Conservation (phyloP, 1,140 invertebrate genomes). For the Diorhabda carinulata region DNA sequence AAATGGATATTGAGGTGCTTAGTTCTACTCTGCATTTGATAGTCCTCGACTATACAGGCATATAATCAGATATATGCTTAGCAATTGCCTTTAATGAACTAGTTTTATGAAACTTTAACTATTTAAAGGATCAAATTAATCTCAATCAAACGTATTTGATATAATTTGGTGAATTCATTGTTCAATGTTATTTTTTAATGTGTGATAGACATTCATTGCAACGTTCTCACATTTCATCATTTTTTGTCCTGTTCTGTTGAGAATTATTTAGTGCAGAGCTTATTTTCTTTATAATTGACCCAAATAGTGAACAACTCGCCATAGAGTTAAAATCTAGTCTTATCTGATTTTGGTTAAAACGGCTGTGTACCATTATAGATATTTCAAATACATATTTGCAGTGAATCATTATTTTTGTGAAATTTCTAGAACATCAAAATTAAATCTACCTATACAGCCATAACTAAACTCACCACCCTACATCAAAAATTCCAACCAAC, state of each 20-base stretch:
- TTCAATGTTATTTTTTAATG: no score
- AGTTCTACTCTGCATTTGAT: background rate
- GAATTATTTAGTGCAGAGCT: constrained; percentile 6
- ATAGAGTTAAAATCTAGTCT: constrained; percentile 34
- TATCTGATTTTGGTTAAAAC: constrained; percentile 30
- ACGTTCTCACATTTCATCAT: background rate
- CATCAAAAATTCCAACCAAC: no score
- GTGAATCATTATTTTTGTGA: constrained; percentile 16
- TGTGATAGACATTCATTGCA: background rate
- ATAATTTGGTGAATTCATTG: no score
- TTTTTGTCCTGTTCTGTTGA: background rate
- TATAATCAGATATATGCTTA: no score
- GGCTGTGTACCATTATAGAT: constrained; percentile 41
- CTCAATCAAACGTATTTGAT: no score
- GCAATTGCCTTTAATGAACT: no score
- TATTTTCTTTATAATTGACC: constrained; percentile 10
- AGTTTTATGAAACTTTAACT: no score
- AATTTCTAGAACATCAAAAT: background rate
- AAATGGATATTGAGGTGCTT: background rate
- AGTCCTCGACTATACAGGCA: no score
- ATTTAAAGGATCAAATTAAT: no score
- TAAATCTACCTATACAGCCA: no score
- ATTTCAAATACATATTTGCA: constrained; percentile 30
- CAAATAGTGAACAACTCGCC: constrained; percentile 23
- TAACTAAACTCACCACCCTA: no score